These are phyloP conservation scores for Sthenelais limicola DNA, from an alignment of 2,888 invertebrate species.

Conservation along the genomic window DNA sequence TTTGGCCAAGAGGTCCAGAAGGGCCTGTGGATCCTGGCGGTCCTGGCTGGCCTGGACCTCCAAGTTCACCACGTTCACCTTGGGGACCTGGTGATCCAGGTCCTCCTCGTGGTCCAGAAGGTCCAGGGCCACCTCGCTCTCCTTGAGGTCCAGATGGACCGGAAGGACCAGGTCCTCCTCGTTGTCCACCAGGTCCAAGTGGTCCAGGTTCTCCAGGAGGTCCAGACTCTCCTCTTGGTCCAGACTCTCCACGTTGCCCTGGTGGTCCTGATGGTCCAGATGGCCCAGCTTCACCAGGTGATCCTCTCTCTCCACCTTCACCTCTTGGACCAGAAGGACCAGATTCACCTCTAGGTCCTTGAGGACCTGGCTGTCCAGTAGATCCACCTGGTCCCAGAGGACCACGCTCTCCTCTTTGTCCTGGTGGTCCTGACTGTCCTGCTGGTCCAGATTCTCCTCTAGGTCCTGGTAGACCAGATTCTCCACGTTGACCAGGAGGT, in stretches of 20 bases:
- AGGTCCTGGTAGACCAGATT: constrained; percentile 54
- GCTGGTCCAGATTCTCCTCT: constrained; percentile 33
- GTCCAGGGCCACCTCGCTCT: background rate
- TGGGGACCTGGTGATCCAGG: constrained; percentile 33
- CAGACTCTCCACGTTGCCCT: constrained; percentile 48
- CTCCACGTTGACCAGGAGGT: constrained; percentile 39
- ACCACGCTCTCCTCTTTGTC: constrained; percentile 27
- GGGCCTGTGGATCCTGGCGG: constrained; percentile 35
- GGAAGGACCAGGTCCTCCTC: constrained; percentile 35
- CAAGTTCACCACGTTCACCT: constrained; percentile 39
- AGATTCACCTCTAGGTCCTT: constrained; percentile 27
- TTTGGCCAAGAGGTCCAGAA: constrained; percentile 45
- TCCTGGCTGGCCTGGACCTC: constrained; percentile 21
- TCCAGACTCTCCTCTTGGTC: constrained; percentile 43
- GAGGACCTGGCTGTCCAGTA: constrained; percentile 29
- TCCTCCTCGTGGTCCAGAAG: background rate
- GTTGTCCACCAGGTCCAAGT: constrained; percentile 28
- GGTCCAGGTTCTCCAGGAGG: constrained; percentile 48
- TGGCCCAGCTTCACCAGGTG: constrained; percentile 36
- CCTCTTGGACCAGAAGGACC: constrained; percentile 37
- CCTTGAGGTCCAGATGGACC: constrained; percentile 2
- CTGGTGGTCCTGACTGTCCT: constrained; percentile 32
- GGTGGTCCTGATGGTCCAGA: constrained; percentile 44
- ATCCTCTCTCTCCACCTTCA: constrained; percentile 24
- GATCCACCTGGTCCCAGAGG: constrained; percentile 31